phyloP scores from a whole-genome alignment of 2,113 vertebrate genomes.

The Pelvicachromis taeniatus region DNA sequence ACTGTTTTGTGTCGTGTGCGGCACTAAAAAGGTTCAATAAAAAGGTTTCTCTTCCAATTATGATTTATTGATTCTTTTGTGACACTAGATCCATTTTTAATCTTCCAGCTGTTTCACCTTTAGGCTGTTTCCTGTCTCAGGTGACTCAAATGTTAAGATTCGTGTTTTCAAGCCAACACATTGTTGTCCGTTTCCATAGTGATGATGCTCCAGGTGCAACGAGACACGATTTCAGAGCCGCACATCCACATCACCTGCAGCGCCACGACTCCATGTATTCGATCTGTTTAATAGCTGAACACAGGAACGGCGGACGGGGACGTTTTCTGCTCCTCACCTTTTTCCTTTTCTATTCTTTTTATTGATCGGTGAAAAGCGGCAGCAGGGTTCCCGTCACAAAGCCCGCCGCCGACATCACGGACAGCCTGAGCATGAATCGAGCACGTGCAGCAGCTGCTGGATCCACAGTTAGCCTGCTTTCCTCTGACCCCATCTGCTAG shows the following conservation, averaged over 20 bases:
- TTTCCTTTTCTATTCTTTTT: not conserved
- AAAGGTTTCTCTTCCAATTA: not conserved
- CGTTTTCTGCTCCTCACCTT: not conserved
- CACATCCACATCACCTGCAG: not conserved
- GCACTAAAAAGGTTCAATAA: not conserved
- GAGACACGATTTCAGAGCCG: not conserved
- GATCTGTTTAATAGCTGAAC: not conserved
- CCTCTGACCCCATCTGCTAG: not conserved
- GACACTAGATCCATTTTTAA: not conserved
- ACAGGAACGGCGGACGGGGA: not conserved
- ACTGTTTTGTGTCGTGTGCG: not conserved
- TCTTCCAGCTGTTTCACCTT: not conserved
- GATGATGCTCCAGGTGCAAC: not conserved
- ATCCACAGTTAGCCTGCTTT: fast-evolving
- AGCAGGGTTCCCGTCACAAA: not conserved
- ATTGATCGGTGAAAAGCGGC: not conserved
- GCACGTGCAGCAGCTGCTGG: not conserved
- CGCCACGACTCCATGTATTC: not conserved
- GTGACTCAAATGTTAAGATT: not conserved
- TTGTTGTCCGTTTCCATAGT: constrained; percentile 11
- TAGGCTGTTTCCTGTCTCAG: not conserved
- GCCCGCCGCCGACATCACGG: not conserved
- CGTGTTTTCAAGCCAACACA: not conserved
- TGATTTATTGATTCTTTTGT: not conserved
- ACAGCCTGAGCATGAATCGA: not conserved